A percentile compares a stretch with the other conserved stretches of the same genome.
These are phyloP conservation scores for Semotilus atromaculatus DNA, from an alignment of 2,797 vertebrate genomes.

Conservation along the genomic window DNA sequence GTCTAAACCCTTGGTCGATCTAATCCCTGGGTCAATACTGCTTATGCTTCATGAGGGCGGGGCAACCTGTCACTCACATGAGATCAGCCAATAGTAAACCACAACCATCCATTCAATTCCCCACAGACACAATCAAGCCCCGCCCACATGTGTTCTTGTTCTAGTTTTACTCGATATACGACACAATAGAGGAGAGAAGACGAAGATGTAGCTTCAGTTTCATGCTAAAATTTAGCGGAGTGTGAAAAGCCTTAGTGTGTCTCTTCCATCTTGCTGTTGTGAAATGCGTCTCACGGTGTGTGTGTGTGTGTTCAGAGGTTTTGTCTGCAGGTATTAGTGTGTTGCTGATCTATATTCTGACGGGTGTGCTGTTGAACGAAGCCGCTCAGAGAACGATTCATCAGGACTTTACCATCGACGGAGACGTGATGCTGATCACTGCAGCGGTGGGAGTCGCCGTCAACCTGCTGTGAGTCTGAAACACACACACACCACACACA, in stretches of 20 bases:
- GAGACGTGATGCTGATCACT: constrained; percentile 98
- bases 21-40: too few relatives aligned
- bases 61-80: too few relatives aligned
- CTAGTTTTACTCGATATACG: too few relatives aligned
- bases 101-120: too few relatives aligned
- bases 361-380: constrained; percentile 90
- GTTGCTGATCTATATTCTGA: constrained; percentile 91
- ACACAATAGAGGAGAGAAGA: too few relatives aligned
- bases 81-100: too few relatives aligned
- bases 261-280: not conserved
- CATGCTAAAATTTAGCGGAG: not conserved
- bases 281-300: not conserved
- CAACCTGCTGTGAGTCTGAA: constrained; percentile 89
- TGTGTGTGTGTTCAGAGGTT: constrained; percentile 83
- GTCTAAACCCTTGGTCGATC: too few relatives aligned
- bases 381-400: constrained; percentile 92
- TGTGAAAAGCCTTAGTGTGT: not conserved
- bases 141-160: too few relatives aligned
- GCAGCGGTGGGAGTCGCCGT: constrained; percentile 95
- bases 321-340: constrained; percentile 93
- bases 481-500: not conserved
- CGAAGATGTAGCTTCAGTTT: too few relatives aligned
- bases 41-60: too few relatives aligned
- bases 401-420: constrained; percentile 93
- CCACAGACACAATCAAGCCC: too few relatives aligned